Percentiles rank a stretch among this genome's conserved stretches.
Conservation (phyloP, 1,140 invertebrate genomes). For the Drosophila setifemur region DNA sequence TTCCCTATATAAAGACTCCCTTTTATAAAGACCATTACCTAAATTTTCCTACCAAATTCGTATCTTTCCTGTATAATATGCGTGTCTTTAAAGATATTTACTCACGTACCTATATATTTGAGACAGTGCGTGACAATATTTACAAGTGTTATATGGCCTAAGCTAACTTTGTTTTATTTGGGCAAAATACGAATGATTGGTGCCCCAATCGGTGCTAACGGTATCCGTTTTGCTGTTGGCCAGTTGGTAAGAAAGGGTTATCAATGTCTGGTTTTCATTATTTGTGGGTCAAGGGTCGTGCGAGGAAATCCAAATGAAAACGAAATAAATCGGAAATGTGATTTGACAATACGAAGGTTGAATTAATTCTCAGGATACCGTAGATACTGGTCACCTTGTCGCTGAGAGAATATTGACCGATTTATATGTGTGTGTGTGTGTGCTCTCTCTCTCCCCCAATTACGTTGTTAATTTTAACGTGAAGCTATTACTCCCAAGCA, state of each 20-base stretch:
- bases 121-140: conserved; percentile 56
- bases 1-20: no score
- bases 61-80: no score
- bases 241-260: conserved; percentile 13
- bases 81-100: not conserved
- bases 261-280: conserved; percentile 9
- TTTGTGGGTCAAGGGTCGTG: conserved; percentile 24
- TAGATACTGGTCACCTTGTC: not conserved
- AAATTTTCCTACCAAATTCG: no score
- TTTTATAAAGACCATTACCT: no score
- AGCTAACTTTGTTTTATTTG: conserved; percentile 63
- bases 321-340: conserved; percentile 12
- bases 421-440: conserved; percentile 14
- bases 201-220: not conserved
- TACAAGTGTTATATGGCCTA: conserved; percentile 52
- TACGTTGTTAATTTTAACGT: conserved; percentile 38
- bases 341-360: not conserved
- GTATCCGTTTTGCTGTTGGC: not conserved
- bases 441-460: conserved; percentile 11
- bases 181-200: conserved; percentile 29
- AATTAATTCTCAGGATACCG: not conserved
- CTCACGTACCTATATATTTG: not conserved
- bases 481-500: conserved; percentile 29
- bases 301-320: conserved; percentile 33
- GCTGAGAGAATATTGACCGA: not conserved